Evolutionary conservation across 2,797 vertebrate species (phyloP), one percentile per base, ranked within the genome.

Genomic region (Cyprinodon diabolis): DNA sequence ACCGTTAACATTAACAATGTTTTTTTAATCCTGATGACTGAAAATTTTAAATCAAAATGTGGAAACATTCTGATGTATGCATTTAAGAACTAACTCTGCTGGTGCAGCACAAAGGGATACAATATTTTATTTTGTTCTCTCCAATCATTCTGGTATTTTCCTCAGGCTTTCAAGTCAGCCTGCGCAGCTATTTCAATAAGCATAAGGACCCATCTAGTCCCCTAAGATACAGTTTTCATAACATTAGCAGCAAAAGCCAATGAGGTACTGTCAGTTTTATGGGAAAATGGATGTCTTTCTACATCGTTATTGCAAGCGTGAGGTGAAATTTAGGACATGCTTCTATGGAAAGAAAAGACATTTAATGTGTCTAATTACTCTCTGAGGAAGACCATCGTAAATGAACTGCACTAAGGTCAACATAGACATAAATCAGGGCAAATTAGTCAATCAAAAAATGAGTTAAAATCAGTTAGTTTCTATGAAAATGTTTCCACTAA

Each of bases 361-460:
- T 60, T 65, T 57, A 9, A 62, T 49, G 9, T 17, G 47, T 47
- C 45, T 0, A 62, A 51, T 60, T 45, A 60, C 35, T 60, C 58
- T 23, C 4, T 23, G 49, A 49, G 12, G 37, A 45, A 62, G 66
- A 37, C 49, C 9, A 19, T 25, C 3, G 35, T 49, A 40, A 45
- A 43, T 74, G 0, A 35, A 74, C 55, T 47, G n/a, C 11, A 55
- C 25, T 5, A 14, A 10, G 25, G 4, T 65, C 45, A 35, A 9
- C 21, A 66, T 62, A 23, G 0, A 30, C 30, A 68, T 54, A 19
- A 35, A 76, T 68, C 63, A 75, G 21, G 62, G 60, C 4, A 23
- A 57, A 76, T 79, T 13, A 65, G 13, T 43, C 19, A 45, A 6
- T 19, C 15, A 25, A 57, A 57, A 57, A 25, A 56, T 3, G 8